Conservation (phyloP, 2,888 invertebrate genomes). For the Tiphia femorata region DNA sequence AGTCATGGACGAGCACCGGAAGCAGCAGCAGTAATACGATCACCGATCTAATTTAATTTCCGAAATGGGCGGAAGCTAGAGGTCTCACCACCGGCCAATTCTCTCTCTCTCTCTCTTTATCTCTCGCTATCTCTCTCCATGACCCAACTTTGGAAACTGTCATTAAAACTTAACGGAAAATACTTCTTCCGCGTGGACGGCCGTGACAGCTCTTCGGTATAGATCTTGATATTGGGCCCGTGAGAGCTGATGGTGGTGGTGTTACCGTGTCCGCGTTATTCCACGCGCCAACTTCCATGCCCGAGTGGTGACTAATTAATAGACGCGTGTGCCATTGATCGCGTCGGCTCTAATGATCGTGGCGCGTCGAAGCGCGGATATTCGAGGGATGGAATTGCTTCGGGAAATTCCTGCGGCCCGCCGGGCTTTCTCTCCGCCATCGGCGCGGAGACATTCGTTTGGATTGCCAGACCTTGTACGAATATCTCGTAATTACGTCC, state of each 20-base stretch:
- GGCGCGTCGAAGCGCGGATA: too few relatives aligned
- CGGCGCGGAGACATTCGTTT: too few relatives aligned
- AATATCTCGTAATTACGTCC: too few relatives aligned
- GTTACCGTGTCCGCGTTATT: not conserved
- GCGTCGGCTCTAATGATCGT: too few relatives aligned
- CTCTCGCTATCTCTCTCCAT: too few relatives aligned
- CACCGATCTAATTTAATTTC: constrained; percentile 42
- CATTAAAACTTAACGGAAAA: constrained; percentile 55
- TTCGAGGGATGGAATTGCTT: too few relatives aligned
- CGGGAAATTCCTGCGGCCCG: too few relatives aligned
- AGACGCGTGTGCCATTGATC: not conserved
- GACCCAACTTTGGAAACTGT: constrained; percentile 47
- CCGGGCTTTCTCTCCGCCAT: too few relatives aligned
- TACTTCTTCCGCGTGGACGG: constrained; percentile 14
- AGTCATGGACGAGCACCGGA: too few relatives aligned
- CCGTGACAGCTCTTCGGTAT: constrained; percentile 7
- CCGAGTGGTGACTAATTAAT: constrained; percentile 12
- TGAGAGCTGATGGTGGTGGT: not conserved
- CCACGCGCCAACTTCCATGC: constrained; percentile 7
- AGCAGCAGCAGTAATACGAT: too few relatives aligned
- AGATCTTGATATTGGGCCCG: constrained; percentile 27
- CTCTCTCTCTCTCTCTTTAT: too few relatives aligned
- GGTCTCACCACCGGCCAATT: constrained; percentile 33
- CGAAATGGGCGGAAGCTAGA: constrained; percentile 44
- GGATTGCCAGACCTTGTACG: too few relatives aligned